phyloP scores from a whole-genome alignment of 2,888 invertebrate species.

The Eucriotettix oculatus region DNA sequence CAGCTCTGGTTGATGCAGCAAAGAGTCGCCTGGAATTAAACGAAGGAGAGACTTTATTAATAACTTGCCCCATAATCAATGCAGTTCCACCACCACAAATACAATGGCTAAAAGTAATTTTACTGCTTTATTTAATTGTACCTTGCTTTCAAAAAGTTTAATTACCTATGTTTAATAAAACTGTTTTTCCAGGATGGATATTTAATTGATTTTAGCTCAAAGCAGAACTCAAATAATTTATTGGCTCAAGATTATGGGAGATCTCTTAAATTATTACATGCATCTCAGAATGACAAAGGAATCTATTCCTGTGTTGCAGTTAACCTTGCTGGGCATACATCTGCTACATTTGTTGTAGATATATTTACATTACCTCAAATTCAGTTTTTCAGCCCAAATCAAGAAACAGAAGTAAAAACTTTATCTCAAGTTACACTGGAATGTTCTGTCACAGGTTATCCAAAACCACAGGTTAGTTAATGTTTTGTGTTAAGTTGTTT shows the following conservation, averaged over 20 bases:
- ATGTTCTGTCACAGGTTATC: conserved; percentile 30
- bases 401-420: neutral
- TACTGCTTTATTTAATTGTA: neutral
- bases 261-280: conserved; percentile 14
- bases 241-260: conserved; percentile 12
- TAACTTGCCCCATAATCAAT: conserved; percentile 18
- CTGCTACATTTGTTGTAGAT: conserved; percentile 31
- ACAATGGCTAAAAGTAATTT: conserved; percentile 17
- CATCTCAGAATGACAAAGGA: conserved; percentile 26
- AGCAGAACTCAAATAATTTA: conserved; percentile 5
- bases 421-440: conserved; percentile 25
- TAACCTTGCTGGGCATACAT: conserved; percentile 38
- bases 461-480: conserved; percentile 24
- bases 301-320: conserved; percentile 40
- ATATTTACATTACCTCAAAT: conserved; percentile 27
- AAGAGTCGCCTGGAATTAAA: conserved; percentile 13
- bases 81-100: conserved; percentile 16
- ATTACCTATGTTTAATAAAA: no score
- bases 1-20: conserved; percentile 9
- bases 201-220: conserved; percentile 1
- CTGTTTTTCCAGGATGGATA: conserved; percentile 9
- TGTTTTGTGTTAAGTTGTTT: neutral
- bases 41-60: conserved; percentile 16
- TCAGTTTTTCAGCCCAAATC: neutral
- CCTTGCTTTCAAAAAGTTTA: no score